These are phyloP conservation scores for Drosophila stalkeri DNA, from an alignment of 2,888 invertebrate species.

Conservation along the genomic window DNA sequence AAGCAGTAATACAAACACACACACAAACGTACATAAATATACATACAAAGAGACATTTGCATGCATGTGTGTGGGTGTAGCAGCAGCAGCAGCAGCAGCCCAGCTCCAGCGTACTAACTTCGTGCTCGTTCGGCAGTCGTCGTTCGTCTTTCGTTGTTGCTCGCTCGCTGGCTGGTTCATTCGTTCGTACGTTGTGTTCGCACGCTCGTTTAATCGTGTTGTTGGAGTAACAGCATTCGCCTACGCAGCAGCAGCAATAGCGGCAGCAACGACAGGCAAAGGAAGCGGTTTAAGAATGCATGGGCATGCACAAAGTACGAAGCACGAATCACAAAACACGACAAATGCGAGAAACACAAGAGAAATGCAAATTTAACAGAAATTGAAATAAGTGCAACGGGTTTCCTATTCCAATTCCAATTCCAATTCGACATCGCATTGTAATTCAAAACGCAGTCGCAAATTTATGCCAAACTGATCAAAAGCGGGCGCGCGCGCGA, in stretches of 20 bases:
- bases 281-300: conserved; percentile 68
- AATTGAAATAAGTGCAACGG: conserved; percentile 58
- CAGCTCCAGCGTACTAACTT: conserved; percentile 63
- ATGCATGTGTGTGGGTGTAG: conserved; percentile 65
- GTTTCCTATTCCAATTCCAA: conserved; percentile 40
- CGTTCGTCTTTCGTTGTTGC: conserved; percentile 40
- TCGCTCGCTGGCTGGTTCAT: conserved; percentile 36
- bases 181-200: conserved; percentile 21
- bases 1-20: conserved; percentile 1
- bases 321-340: conserved; percentile 35
- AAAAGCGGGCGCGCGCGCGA: conserved; percentile 15
- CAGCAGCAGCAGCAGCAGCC: conserved; percentile 46
- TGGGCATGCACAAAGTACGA: conserved; percentile 58
- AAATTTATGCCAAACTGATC: conserved; percentile 57
- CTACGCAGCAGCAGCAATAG: conserved; percentile 64
- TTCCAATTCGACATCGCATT: conserved; percentile 25
- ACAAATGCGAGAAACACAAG: conserved; percentile 40
- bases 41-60: conserved; percentile 58
- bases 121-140: conserved; percentile 53
- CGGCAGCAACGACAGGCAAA: conserved; percentile 43
- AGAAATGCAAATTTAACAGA: conserved; percentile 60
- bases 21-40: conserved; percentile 21
- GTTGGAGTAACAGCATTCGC: conserved; percentile 70
- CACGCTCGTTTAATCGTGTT: conserved; percentile 29
- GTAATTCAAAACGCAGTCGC: conserved; percentile 50